Percentiles rank a stretch among this genome's conserved stretches.
Evolutionary conservation across 2,113 vertebrate genomes (phyloP).

Genomic region (Xenopus tropicalis): DNA sequence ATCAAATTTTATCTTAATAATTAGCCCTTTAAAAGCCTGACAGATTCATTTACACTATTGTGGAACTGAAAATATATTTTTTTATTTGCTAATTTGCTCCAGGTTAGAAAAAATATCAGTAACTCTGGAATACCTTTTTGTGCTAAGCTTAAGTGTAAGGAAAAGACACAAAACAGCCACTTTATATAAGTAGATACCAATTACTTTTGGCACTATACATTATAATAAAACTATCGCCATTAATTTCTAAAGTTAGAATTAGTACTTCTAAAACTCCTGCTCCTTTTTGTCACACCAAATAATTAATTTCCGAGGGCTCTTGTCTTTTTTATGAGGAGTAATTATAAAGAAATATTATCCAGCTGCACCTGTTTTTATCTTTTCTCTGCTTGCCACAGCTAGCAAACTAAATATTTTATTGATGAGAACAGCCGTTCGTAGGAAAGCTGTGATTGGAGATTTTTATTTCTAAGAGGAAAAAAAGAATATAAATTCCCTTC

Average conservation of each 20-base stretch:
- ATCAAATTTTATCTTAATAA: too few species aligned
- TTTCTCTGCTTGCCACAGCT: slow-evolving; percentile 50
- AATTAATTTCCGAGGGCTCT: slow-evolving; percentile 59
- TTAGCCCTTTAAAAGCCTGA: too few species aligned
- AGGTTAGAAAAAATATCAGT: too few species aligned
- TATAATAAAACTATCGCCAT: neutral
- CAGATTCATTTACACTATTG: too few species aligned
- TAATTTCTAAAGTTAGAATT: slow-evolving; percentile 54
- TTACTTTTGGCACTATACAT: neutral
- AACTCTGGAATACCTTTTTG: too few species aligned
- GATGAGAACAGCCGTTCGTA: slow-evolving; percentile 56
- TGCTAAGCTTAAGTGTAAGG: neutral
- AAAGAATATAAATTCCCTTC: slow-evolving; percentile 48
- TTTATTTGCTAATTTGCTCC: too few species aligned
- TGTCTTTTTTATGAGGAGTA: slow-evolving; percentile 58
- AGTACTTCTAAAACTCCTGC: slow-evolving; percentile 53
- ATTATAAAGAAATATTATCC: slow-evolving; percentile 73
- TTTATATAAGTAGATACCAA: neutral
- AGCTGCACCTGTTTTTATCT: slow-evolving; percentile 59
- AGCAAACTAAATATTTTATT: slow-evolving; percentile 64
- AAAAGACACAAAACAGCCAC: neutral
- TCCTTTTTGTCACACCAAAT: slow-evolving; percentile 57
- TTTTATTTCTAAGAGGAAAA: slow-evolving; percentile 16
- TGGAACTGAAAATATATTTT: too few species aligned
- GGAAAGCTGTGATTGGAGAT: slow-evolving; percentile 48